Evolutionary conservation across 2,113 vertebrate species (phyloP), one percentile per base, ranked within the genome.

Genomic region (Nothoprocta pentlandii): DNA sequence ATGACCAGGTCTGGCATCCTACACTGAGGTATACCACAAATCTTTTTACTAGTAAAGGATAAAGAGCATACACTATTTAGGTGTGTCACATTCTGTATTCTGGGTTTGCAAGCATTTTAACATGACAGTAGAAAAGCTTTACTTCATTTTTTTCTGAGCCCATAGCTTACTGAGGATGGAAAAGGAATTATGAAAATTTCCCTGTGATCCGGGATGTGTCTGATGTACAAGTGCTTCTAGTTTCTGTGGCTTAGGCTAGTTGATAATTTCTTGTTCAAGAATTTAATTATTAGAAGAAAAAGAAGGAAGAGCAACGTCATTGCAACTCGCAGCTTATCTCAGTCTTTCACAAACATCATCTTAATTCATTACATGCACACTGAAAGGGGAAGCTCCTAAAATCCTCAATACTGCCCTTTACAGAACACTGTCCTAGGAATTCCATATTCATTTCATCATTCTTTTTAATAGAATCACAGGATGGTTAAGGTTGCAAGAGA

Each of bases 391-490:
- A 30, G 32, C 26, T 15, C 76, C 21, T 14, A 76, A 68, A 16
- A 79, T 92, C 20, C 36, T 82, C 58, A 75, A 1, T n/a, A 75
- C 7, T 12, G 9, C 10, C 51, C 61, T 81, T 92, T 84, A 84
- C 26, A 17, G 88, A 89, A 87, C 46, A 70, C 23, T 49, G 62
- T 85, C 30, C 59, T 77, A 74, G n/a, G 23, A 96, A 91, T 23
- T 80, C 19, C 76, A 67, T 46, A 90, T 85, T 90, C 26, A 89
- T 79, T 95, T 78, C 53, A 91, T 63, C 54, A 90, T 25, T 66
- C 75, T 85, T 80, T 90, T 34, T 66, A 85, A 74, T 49, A 11
- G 20, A 49, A 49, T 49, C 10, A 49, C 49, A 49, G 49, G 22
- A 49, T 49, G 49, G 21, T 11, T 49, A 10, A 49, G 49, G 49